A percentile compares a stretch with the other conserved stretches of the same genome.
Evolutionary conservation across 2,797 vertebrate species (phyloP).

Genomic region (Adrianichthys oophorus): DNA sequence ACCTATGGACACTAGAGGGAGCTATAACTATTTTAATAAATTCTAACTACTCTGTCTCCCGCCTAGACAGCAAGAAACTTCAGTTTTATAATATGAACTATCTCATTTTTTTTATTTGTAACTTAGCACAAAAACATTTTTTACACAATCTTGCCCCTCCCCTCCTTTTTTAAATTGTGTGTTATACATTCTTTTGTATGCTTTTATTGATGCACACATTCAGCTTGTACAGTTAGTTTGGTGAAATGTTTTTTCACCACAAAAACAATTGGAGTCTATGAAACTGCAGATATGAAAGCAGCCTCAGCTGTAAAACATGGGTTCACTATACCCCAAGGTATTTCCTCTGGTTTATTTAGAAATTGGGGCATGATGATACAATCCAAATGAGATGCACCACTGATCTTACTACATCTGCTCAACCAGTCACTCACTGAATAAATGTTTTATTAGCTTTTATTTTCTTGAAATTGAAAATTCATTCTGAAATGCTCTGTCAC

Average conservation of each 20-base stretch:
- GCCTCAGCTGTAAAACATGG: not conserved
- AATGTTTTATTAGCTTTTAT: not conserved
- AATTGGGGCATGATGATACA: not conserved
- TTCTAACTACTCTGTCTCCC: not conserved
- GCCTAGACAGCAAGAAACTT: not conserved
- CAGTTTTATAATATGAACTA: not conserved
- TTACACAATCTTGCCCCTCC: too few relatives aligned
- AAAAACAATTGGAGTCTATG: too few relatives aligned
- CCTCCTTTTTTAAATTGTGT: too few relatives aligned
- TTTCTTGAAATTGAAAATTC: too few relatives aligned
- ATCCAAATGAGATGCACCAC: not conserved
- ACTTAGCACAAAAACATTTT: too few relatives aligned
- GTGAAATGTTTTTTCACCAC: too few relatives aligned
- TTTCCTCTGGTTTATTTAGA: not conserved
- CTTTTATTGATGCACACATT: too few relatives aligned
- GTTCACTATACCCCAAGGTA: not conserved
- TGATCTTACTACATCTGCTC: not conserved
- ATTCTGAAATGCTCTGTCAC: too few relatives aligned
- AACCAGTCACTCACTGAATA: not conserved
- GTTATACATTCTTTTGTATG: too few relatives aligned
- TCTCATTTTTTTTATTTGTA: too few relatives aligned
- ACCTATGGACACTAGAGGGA: constrained; percentile 43
- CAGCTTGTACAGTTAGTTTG: too few relatives aligned
- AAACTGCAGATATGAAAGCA: not conserved
- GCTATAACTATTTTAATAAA: not conserved